Percentiles rank a stretch among this genome's conserved stretches.
These are phyloP conservation scores for Petrocephalus schoutedeni DNA, from an alignment of 2,797 vertebrate genomes.

Conservation along the genomic window DNA sequence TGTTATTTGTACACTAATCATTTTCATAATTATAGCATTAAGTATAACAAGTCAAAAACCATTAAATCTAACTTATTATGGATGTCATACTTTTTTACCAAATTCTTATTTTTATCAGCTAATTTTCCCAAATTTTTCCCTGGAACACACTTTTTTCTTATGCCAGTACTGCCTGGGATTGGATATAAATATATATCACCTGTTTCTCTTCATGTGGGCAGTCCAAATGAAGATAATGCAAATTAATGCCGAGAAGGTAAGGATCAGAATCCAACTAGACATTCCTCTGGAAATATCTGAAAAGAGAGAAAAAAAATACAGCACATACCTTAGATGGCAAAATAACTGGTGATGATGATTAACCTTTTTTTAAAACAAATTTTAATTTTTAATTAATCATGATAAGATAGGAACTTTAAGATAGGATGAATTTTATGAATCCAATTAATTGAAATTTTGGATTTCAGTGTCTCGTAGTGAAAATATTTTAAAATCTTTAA, in stretches of 20 bases:
- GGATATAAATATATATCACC: conserved; percentile 54
- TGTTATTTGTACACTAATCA: not conserved
- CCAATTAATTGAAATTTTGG: not conserved
- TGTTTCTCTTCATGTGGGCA: conserved; percentile 72
- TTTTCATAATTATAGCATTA: not conserved
- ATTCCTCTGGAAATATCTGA: conserved; percentile 69
- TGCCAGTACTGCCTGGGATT: not conserved
- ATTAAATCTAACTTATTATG: not conserved
- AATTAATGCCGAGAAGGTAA: conserved; percentile 65
- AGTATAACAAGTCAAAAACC: not conserved
- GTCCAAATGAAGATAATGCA: conserved; percentile 75
- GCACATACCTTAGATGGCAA: not conserved
- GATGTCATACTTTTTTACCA: not conserved
- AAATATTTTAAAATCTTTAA: not conserved
- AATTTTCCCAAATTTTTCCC: not conserved
- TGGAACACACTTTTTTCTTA: not conserved
- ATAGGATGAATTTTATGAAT: not conserved
- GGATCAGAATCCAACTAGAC: conserved; percentile 74
- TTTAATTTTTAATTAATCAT: not conserved
- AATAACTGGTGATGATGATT: not conserved
- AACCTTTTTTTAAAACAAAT: not conserved
- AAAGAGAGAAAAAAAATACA: conserved; percentile 40
- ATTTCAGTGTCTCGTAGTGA: not conserved
- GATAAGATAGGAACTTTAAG: not conserved
- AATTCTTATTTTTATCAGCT: not conserved